Evolutionary conservation across 2,797 vertebrate species (phyloP), one percentile per base, ranked within the genome.

Genomic region (Cuculus canorus): DNA sequence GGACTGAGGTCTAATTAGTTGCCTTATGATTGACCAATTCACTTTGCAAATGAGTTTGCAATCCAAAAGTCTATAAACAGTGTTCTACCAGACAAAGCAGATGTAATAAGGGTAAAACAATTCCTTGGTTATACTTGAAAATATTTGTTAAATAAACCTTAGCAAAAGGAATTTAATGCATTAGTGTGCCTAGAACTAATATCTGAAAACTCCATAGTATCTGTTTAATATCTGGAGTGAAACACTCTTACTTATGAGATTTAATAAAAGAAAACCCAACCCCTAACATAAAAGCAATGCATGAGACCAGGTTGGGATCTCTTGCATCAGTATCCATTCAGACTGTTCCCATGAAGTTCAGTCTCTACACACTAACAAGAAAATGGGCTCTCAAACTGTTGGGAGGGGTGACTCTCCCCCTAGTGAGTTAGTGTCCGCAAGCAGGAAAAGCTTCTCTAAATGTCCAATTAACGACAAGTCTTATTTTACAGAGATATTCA

Each of bases 401-500:
- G 28, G 32, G 11, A 72, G 65, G 75, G 75, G 32, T 11, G 30
- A 37, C 37, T 70, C 54, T 50, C 30, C 25, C 18, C 8, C 15
- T 33, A 16, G 13, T 1, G 35, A 75, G 14, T 37, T 25, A 64
- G 16, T 2, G 11, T 10, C 12, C 12, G 10, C 22, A 41, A 59
- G 75, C 33, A 79, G 48, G n/a, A 27, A 27, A 64, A 70, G 8
- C 35, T 80, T 13, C 77, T 33, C 61, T 32, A 27, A 19, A 7
- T 13, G n/a, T 8, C 4, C 17, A 7, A 0, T 24, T 92, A 92
- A 93, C 69, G 4, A 3, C 30, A 17, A 22, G 8, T 73, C 59
- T 86, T 94, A 1, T 85, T 97, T 96, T 63, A 41, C 97, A 98
- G 98, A 98, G 35, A 98, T 99, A 71, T 98, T 98, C 90, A 98